Conservation (phyloP, 2,113 vertebrate genomes). For the Neogobius melanostomus region DNA sequence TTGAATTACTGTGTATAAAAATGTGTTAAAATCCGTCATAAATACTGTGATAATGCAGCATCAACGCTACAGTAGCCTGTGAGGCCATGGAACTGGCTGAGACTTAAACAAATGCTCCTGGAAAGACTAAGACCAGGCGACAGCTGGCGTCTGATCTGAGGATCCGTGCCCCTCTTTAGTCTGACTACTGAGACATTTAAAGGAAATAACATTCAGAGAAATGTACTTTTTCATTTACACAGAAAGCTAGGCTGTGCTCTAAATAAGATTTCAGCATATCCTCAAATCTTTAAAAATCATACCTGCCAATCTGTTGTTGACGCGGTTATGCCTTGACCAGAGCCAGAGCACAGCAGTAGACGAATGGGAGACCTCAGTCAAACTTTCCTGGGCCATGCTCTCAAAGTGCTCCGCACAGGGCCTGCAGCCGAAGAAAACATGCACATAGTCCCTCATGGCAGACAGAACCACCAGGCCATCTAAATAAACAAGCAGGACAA, state of each 20-base stretch:
- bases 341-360: slow-evolving; percentile 81
- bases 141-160: slow-evolving; percentile 78
- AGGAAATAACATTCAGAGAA: slow-evolving; percentile 14
- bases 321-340: slow-evolving; percentile 88
- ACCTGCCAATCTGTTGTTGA: slow-evolving; percentile 91
- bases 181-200: slow-evolving; percentile 49
- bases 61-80: slow-evolving; percentile 8
- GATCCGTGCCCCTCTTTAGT: slow-evolving; percentile 57
- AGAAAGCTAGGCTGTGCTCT: not conserved
- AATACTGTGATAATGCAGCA: slow-evolving; percentile 1
- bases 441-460: slow-evolving; percentile 82
- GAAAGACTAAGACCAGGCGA: slow-evolving; percentile 49
- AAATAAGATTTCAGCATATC: not conserved
- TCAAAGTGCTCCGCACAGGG: slow-evolving; percentile 87
- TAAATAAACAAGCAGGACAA: slow-evolving; percentile 38
- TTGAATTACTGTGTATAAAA: not conserved
- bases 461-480: slow-evolving; percentile 81
- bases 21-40: not conserved
- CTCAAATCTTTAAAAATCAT: slow-evolving; percentile 1
- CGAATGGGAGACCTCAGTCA: slow-evolving; percentile 63
- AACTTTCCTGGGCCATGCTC: slow-evolving; percentile 81
- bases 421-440: slow-evolving; percentile 87
- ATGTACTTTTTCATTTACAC: not conserved
- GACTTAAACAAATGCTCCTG: slow-evolving; percentile 42
- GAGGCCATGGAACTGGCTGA: slow-evolving; percentile 36